Percentiles rank a stretch among this genome's conserved stretches.
These are phyloP conservation scores for Zophobas atratus DNA, from an alignment of 1,140 invertebrate species.

Conservation along the genomic window DNA sequence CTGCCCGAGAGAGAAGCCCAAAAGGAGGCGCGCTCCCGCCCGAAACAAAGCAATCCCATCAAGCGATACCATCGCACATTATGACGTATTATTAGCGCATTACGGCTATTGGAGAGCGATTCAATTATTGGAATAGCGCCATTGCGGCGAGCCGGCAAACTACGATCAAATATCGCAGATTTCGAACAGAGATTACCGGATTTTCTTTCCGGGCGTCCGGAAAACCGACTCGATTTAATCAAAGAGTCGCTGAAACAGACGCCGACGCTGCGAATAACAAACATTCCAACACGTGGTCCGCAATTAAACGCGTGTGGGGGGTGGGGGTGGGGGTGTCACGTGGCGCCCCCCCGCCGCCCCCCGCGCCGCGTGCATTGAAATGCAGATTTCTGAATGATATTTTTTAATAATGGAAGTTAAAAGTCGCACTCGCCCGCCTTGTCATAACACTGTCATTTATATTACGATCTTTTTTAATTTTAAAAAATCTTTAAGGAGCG, in stretches of 20 bases:
- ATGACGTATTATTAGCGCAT: constrained; percentile 68
- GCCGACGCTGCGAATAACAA: constrained; percentile 27
- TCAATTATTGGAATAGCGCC: constrained; percentile 69
- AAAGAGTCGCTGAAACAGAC: constrained; percentile 39
- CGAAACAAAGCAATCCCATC: constrained; percentile 70
- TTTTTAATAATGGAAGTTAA: constrained; percentile 64
- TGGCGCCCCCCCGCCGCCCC: not conserved
- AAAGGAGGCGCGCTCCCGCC: constrained; percentile 60
- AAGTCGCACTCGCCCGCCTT: constrained; percentile 54
- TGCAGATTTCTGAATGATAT: constrained; percentile 61
- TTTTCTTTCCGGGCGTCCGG: constrained; percentile 29
- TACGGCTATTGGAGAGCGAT: constrained; percentile 69
- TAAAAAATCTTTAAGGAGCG: constrained; percentile 61
- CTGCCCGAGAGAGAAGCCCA: constrained; percentile 62
- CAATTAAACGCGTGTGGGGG: constrained; percentile 9
- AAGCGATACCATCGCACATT: constrained; percentile 69
- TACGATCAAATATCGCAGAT: constrained; percentile 66
- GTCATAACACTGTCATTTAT: constrained; percentile 64
- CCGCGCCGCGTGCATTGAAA: constrained; percentile 53
- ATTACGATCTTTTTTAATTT: constrained; percentile 63
- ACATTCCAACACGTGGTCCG: constrained; percentile 35
- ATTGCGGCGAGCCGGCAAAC: constrained; percentile 65
- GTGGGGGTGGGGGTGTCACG: constrained; percentile 2
- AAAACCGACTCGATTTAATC: constrained; percentile 30
- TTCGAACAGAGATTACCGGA: constrained; percentile 56